These are phyloP conservation scores for Drosophila neotestacea DNA, from an alignment of 2,888 invertebrate genomes.

Conservation along the genomic window DNA sequence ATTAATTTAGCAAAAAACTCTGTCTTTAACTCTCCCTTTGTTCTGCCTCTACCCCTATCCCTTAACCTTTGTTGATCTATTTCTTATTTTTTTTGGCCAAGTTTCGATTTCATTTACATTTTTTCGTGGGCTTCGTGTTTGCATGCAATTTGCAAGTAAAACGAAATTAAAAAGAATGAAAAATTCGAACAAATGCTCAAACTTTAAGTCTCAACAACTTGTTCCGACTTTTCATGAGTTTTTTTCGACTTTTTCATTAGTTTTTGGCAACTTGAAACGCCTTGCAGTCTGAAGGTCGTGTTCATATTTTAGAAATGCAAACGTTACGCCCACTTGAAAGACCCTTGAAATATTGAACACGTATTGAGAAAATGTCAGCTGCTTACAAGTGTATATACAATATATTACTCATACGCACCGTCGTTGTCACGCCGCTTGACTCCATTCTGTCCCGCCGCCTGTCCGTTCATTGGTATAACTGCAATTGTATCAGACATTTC, in stretches of 20 bases:
- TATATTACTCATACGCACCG: constrained; percentile 76
- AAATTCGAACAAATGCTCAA: constrained; percentile 61
- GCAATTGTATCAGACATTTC: constrained; percentile 57
- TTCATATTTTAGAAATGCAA: constrained; percentile 32
- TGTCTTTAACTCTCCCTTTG: neutral
- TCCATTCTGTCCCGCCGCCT: constrained; percentile 74
- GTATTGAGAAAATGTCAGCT: constrained; percentile 40
- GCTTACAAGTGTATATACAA: neutral
- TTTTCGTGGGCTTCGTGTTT: constrained; percentile 64
- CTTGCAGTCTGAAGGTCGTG: constrained; percentile 46
- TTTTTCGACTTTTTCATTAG: constrained; percentile 11
- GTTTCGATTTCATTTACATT: constrained; percentile 41
- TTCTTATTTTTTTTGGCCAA: neutral
- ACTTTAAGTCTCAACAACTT: constrained; percentile 64
- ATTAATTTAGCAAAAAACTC: constrained; percentile 12
- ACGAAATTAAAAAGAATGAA: constrained; percentile 60
- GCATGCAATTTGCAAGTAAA: constrained; percentile 79
- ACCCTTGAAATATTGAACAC: constrained; percentile 33
- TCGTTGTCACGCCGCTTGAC: constrained; percentile 77
- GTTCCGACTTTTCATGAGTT: constrained; percentile 44
- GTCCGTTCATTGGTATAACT: constrained; percentile 85
- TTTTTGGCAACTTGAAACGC: constrained; percentile 34
- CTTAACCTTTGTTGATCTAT: neutral
- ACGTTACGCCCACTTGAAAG: constrained; percentile 22
- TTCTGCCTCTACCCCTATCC: neutral